Percentiles rank a stretch among this genome's conserved stretches.
Conservation (phyloP, 2,797 vertebrate genomes). For the Muscicapa comitata region DNA sequence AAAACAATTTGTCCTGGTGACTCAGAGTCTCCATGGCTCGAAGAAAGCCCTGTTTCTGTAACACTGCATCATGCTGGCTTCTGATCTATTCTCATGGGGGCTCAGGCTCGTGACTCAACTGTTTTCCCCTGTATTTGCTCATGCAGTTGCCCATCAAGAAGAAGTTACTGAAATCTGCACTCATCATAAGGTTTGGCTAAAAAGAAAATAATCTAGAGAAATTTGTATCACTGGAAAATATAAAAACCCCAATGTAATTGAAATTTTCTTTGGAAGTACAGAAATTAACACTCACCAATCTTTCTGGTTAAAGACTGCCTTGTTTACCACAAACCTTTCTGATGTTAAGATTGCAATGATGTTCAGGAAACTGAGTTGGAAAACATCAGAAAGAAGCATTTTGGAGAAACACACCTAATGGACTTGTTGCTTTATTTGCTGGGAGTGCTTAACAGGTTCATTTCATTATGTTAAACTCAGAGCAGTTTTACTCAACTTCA, state of each 20-base stretch:
- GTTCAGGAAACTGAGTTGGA: not conserved
- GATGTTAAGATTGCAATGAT: not conserved
- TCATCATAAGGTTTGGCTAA: not conserved
- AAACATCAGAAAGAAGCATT: not conserved
- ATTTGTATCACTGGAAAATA: not conserved
- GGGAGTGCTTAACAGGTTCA: not conserved
- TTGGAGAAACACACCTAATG: not conserved
- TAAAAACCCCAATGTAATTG: fast-evolving
- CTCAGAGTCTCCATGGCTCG: not conserved
- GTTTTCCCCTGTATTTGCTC: not conserved
- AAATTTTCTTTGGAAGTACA: not conserved
- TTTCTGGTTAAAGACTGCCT: not conserved
- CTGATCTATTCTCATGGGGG: conserved; percentile 28
- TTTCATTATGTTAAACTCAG: not conserved
- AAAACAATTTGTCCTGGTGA: conserved; percentile 55
- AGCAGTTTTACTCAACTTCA: not conserved
- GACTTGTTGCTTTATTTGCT: not conserved
- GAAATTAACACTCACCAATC: not conserved
- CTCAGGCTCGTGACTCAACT: conserved; percentile 30
- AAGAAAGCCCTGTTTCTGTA: conserved; percentile 29
- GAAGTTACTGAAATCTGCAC: not conserved
- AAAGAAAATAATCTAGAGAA: not conserved
- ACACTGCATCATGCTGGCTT: not conserved
- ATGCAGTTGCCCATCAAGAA: not conserved
- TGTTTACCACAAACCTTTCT: not conserved